Conservation (phyloP, 2,888 invertebrate genomes). For the Apamea crenata region DNA sequence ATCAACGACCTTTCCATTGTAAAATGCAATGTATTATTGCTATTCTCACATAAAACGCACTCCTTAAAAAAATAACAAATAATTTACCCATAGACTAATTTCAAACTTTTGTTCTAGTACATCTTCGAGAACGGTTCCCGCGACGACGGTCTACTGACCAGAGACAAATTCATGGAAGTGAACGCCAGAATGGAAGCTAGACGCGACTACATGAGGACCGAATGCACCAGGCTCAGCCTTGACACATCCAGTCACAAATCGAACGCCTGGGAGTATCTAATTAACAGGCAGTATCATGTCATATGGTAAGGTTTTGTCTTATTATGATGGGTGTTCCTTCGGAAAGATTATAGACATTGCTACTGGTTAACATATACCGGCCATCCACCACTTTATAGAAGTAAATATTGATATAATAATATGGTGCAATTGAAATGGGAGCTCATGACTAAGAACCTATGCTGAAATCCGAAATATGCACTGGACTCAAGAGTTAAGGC, state of each 20-base stretch:
- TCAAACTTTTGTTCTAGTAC: slow-evolving; percentile 84
- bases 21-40: neutral
- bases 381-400: neutral
- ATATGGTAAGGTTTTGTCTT: slow-evolving; percentile 91
- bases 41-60: neutral
- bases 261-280: slow-evolving; percentile 96
- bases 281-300: slow-evolving; percentile 94
- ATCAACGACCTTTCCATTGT: neutral
- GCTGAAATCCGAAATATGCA: too few species aligned
- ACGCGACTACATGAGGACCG: slow-evolving; percentile 89
- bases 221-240: slow-evolving; percentile 91
- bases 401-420: neutral
- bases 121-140: slow-evolving; percentile 87
- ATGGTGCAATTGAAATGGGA: neutral
- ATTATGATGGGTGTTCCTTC: neutral
- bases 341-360: neutral
- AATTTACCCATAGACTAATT: slow-evolving; percentile 20
- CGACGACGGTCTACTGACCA: slow-evolving; percentile 82
- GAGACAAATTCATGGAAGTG: slow-evolving; percentile 90
- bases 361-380: neutral
- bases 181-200: slow-evolving; percentile 91
- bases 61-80: neutral
- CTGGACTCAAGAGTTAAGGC: neutral
- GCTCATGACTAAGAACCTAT: too few species aligned
- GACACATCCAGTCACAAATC: slow-evolving; percentile 92